These are phyloP conservation scores for Desoria tigrina DNA, from an alignment of 2,888 invertebrate genomes.

Conservation along the genomic window DNA sequence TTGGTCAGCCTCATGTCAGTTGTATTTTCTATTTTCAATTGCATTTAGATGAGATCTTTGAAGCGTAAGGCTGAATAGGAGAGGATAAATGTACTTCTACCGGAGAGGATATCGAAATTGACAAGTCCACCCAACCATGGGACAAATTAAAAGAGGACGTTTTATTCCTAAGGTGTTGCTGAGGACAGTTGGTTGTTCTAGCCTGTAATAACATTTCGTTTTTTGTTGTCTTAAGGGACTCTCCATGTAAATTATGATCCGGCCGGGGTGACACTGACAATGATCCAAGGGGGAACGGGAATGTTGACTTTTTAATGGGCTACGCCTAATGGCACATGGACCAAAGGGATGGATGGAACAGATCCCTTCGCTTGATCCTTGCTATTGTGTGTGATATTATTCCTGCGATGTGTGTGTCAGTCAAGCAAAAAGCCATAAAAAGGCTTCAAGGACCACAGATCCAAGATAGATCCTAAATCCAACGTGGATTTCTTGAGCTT, in stretches of 20 bases:
- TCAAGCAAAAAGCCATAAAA: slow-evolving; percentile 12
- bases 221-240: slow-evolving; percentile 5
- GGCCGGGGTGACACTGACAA: slow-evolving; percentile 1
- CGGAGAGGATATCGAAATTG: slow-evolving; percentile 12
- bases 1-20: too few species aligned
- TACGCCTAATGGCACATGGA: slow-evolving; percentile 25
- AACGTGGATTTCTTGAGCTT: neutral
- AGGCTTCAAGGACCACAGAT: slow-evolving; percentile 11
- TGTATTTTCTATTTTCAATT: too few species aligned
- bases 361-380: too few species aligned
- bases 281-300: slow-evolving; percentile 5
- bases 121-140: slow-evolving; percentile 26
- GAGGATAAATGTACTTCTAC: neutral
- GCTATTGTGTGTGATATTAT: neutral
- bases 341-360: neutral
- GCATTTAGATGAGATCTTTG: neutral
- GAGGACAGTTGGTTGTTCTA: neutral
- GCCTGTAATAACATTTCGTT: neutral
- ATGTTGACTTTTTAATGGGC: slow-evolving; percentile 21
- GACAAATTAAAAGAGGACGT: slow-evolving; percentile 17
- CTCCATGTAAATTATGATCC: slow-evolving; percentile 10
- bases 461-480: neutral
- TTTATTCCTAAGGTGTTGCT: slow-evolving; percentile 9
- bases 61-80: slow-evolving; percentile 3
- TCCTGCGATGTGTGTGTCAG: neutral